Conservation (phyloP, 2,797 vertebrate species). For the Clamator glandarius region DNA sequence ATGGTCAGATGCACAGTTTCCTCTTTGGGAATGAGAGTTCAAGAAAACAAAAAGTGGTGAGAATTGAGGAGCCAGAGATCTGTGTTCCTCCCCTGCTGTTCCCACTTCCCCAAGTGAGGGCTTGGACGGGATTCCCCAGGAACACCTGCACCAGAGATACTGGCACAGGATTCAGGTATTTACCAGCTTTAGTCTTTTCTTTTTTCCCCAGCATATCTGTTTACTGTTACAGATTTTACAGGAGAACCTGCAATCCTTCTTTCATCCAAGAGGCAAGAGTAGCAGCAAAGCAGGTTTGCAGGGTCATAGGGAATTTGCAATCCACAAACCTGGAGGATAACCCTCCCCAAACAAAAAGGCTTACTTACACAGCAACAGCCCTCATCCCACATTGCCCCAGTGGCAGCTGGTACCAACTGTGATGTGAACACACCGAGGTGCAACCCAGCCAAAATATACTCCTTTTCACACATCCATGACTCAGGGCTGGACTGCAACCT, state of each 20-base stretch:
- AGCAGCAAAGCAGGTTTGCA: not conserved
- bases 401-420: not conserved
- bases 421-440: fast-evolving
- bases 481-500: not conserved
- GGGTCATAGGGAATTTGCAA: fast-evolving
- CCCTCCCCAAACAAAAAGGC: not conserved
- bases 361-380: fast-evolving
- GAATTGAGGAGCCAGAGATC: not conserved
- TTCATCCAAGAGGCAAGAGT: not conserved
- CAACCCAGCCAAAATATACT: not conserved
- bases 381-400: fast-evolving
- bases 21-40: not conserved
- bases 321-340: not conserved
- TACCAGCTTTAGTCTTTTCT: not conserved
- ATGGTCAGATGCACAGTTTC: not conserved
- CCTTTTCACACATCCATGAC: not conserved
- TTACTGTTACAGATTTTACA: not conserved
- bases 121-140: not conserved
- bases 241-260: not conserved
- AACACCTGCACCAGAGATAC: not conserved
- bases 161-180: not conserved
- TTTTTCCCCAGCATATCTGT: not conserved
- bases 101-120: not conserved
- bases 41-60: not conserved
- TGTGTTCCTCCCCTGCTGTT: not conserved